Conservation (phyloP, 2,888 invertebrate species). For the Andrena hattorfiana region DNA sequence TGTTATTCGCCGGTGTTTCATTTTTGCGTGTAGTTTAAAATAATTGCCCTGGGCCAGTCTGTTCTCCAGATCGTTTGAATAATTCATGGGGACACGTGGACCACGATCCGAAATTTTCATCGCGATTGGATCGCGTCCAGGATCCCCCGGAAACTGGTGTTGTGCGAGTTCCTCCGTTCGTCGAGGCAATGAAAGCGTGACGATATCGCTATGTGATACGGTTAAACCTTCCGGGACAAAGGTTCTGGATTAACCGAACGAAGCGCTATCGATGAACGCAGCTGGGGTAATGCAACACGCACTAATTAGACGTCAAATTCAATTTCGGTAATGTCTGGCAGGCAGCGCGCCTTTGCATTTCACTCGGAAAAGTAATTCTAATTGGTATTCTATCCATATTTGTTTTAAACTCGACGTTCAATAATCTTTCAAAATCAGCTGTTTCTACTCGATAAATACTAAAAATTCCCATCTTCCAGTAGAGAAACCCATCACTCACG, state of each 20-base stretch:
- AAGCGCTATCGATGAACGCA: slow-evolving; percentile 6
- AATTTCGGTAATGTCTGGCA: slow-evolving; percentile 12
- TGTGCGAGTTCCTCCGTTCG: neutral
- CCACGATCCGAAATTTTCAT: slow-evolving; percentile 17
- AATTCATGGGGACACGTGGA: slow-evolving; percentile 1
- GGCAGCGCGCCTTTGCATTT: neutral
- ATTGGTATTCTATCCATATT: too few species aligned
- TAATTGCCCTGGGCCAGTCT: too few species aligned
- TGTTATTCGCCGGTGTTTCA: too few species aligned
- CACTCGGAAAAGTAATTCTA: neutral
- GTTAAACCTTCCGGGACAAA: slow-evolving; percentile 20
- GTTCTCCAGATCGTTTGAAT: neutral
- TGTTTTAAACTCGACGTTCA: too few species aligned
- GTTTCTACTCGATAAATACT: too few species aligned
- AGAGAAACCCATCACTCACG: too few species aligned
- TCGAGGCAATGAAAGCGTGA: neutral
- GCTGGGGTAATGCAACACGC: slow-evolving; percentile 12
- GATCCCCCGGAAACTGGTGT: slow-evolving; percentile 20
- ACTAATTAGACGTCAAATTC: slow-evolving; percentile 39
- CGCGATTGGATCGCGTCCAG: neutral
- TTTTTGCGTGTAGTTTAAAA: too few species aligned
- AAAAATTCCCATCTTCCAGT: too few species aligned
- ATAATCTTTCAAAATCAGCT: too few species aligned
- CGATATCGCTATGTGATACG: slow-evolving; percentile 21
- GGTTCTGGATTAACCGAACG: slow-evolving; percentile 31